These are phyloP conservation scores for Drosophila buzzatii DNA, from an alignment of 2,888 invertebrate species.

Conservation along the genomic window DNA sequence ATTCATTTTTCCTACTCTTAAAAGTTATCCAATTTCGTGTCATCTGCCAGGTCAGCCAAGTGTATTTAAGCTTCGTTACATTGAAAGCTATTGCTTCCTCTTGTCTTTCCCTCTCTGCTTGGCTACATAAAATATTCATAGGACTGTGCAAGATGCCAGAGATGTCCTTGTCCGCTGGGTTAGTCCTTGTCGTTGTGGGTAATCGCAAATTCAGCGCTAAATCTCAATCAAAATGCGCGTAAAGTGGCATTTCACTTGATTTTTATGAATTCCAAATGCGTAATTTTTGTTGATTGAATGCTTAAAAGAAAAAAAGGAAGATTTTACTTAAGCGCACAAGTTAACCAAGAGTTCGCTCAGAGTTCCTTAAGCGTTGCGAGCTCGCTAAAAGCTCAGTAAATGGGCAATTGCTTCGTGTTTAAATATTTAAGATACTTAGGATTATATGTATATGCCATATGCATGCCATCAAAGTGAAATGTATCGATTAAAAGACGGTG, in stretches of 20 bases:
- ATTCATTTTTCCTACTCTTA: background rate
- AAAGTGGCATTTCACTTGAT: conserved; percentile 78
- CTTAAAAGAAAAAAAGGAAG: conserved; percentile 17
- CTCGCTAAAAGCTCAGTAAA: background rate
- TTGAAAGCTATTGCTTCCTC: background rate
- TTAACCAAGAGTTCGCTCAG: background rate
- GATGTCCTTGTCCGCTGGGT: conserved; percentile 49
- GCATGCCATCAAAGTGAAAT: background rate
- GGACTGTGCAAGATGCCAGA: conserved; percentile 13
- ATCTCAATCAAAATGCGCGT: conserved; percentile 75
- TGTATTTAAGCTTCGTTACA: conserved; percentile 12
- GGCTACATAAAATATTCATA: conserved; percentile 46
- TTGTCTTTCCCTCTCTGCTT: background rate
- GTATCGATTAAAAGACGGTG: background rate
- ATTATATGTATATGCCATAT: background rate
- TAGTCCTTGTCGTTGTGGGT: conserved; percentile 46
- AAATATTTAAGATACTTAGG: background rate
- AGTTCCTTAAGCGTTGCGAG: background rate
- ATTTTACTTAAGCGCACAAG: conserved; percentile 19
- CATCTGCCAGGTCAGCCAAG: background rate
- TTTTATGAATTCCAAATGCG: conserved; percentile 65
- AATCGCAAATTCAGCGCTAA: conserved; percentile 75
- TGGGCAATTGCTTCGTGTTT: background rate
- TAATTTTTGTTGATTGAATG: conserved; percentile 41
- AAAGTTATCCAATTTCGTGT: background rate